Evolutionary conservation across 2,113 vertebrate genomes (phyloP).

Genomic region (Ardeotis arabs): DNA sequence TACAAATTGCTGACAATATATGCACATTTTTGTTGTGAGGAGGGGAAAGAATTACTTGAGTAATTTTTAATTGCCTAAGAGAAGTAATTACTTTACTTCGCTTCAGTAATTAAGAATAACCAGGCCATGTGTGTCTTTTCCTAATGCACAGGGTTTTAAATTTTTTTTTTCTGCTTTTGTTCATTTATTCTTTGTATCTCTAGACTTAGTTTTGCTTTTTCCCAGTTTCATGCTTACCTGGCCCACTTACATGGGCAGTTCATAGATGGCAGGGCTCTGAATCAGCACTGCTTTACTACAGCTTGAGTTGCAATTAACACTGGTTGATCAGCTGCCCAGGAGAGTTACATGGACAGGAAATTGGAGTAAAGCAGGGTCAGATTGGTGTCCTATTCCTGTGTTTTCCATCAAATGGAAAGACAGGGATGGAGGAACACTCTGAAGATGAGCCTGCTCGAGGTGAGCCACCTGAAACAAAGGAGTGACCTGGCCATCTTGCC

Average conservation of each 20-base stretch:
- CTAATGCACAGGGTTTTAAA: neutral
- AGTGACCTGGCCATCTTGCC: neutral
- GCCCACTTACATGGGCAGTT: neutral
- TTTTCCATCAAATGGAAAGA: neutral
- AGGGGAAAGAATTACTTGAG: constrained; percentile 31
- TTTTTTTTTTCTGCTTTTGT: neutral
- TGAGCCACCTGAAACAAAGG: neutral
- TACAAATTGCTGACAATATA: constrained; percentile 19
- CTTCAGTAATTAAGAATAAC: constrained; percentile 65
- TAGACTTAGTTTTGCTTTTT: neutral
- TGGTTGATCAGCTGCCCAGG: neutral
- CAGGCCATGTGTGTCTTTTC: constrained; percentile 37
- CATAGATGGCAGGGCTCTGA: neutral
- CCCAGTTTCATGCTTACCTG: neutral
- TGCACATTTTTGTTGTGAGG: constrained; percentile 30
- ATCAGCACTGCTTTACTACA: neutral
- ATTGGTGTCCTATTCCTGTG: neutral
- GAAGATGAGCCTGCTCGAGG: neutral
- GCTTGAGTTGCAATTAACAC: neutral
- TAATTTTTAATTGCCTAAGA: constrained; percentile 61
- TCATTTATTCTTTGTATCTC: neutral
- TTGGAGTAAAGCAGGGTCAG: neutral
- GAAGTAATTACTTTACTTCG: constrained; percentile 65
- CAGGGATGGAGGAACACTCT: neutral
- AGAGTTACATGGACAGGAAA: neutral